These are phyloP conservation scores for Tenrec ecaudatus DNA, from an alignment of 2,113 vertebrate species.

Conservation along the genomic window DNA sequence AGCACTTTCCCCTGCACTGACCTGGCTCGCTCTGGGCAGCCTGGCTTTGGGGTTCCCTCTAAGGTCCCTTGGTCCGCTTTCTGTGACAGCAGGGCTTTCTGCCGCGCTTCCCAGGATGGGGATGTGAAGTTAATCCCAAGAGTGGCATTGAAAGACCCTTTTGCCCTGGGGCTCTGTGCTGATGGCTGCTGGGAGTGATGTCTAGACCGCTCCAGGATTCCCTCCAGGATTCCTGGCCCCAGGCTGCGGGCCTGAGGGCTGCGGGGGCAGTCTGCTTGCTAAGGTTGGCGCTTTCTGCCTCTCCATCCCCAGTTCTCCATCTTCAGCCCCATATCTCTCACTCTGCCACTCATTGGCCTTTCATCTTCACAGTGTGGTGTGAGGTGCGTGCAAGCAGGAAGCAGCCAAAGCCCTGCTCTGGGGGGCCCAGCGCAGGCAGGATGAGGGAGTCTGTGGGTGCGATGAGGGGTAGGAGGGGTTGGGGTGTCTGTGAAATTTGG, in stretches of 20 bases:
- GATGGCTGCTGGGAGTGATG: not conserved
- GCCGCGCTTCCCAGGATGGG: not conserved
- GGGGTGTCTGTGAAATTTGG: not conserved
- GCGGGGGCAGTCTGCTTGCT: not conserved
- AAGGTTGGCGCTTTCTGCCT: not conserved
- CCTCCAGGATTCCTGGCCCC: not conserved
- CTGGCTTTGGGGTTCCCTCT: not conserved
- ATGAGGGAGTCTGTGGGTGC: not conserved
- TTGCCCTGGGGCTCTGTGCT: not conserved
- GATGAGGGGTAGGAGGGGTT: not conserved
- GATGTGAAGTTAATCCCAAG: conserved; percentile 11
- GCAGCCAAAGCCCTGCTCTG: not conserved
- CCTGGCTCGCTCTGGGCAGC: not conserved
- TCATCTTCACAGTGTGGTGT: not conserved
- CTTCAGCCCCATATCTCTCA: no score
- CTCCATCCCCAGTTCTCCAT: not conserved
- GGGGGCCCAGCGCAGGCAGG: not conserved
- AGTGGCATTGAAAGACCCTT: not conserved
- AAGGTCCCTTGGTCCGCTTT: not conserved
- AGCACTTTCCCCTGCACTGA: not conserved
- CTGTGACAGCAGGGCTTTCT: not conserved
- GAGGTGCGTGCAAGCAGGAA: no score
- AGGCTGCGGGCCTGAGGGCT: not conserved
- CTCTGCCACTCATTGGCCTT: not conserved
- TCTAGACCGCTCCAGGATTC: not conserved